phyloP scores from a whole-genome alignment of 2,888 invertebrate genomes.

The Tetragnatha montana region DNA sequence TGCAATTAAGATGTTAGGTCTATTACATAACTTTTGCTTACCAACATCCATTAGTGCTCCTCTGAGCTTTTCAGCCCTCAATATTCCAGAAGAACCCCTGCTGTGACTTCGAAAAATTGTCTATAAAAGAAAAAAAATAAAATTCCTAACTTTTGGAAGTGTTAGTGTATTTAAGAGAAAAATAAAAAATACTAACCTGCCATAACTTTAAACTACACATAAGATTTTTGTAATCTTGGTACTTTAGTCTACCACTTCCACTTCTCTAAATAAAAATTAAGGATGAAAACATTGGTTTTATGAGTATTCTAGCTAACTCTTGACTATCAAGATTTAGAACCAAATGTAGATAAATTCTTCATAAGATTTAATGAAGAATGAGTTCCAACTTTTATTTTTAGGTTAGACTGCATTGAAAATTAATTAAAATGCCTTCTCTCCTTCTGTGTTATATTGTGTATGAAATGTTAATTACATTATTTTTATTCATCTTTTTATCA shows the following conservation, averaged over 20 bases:
- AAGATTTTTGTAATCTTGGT: constrained; percentile 90
- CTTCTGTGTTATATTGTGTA: no score
- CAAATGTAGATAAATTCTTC: no score
- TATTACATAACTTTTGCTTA: constrained; percentile 74
- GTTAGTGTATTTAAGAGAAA: neutral
- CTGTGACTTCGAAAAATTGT: constrained; percentile 92
- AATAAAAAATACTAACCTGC: constrained; percentile 79
- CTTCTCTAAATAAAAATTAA: constrained; percentile 79
- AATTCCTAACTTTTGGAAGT: neutral
- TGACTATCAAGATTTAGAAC: no score
- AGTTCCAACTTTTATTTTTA: no score
- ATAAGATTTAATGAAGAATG: no score
- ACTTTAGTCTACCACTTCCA: constrained; percentile 87
- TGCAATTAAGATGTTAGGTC: neutral
- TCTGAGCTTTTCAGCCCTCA: constrained; percentile 88
- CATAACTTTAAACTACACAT: constrained; percentile 93
- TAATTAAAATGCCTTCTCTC: no score
- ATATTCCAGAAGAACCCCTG: constrained; percentile 91
- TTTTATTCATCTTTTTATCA: no score
- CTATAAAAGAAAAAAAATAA: constrained; percentile 41
- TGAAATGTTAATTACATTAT: no score
- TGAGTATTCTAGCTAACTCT: no score
- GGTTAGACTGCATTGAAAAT: no score
- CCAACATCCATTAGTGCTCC: constrained; percentile 90
- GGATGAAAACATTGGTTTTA: no score